Conservation (phyloP, 1,140 invertebrate genomes). For the Atta colombica region DNA sequence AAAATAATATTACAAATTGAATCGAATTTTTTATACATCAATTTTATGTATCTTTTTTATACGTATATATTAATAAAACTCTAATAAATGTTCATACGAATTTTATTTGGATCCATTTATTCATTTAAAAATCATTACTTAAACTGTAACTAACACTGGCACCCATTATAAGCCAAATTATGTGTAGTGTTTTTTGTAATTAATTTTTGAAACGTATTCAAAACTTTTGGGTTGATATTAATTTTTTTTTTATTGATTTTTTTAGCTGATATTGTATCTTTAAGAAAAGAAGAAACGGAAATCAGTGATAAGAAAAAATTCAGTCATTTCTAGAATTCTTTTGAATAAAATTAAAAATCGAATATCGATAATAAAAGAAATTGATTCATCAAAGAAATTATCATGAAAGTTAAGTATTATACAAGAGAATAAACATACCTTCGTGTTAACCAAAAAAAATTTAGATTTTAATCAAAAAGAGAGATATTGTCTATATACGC, state of each 20-base stretch:
- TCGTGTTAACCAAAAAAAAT: neutral
- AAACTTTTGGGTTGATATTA: neutral
- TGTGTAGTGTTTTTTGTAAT: no score
- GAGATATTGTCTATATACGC: conserved; percentile 12
- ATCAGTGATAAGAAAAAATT: neutral
- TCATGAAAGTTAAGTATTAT: conserved; percentile 20
- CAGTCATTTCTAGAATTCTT: neutral
- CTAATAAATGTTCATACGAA: no score
- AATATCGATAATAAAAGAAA: neutral
- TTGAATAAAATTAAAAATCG: neutral
- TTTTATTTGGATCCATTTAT: no score
- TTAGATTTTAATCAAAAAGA: neutral
- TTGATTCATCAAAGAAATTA: neutral
- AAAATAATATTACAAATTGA: no score
- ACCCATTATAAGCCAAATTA: no score
- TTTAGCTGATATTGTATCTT: no score
- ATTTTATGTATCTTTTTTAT: no score
- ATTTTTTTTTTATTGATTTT: no score
- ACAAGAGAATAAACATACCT: neutral
- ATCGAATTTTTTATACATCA: no score
- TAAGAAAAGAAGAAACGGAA: neutral
- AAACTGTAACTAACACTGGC: no score
- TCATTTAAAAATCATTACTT: no score
- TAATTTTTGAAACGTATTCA: neutral
- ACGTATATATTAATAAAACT: no score